These are phyloP conservation scores for sheep (Ovis aries) DNA, from an alignment of 2,113 vertebrate species.

Conservation along the genomic window ARS-UI_Ramb_v3.0 NC_056066.1:48811001-48811500, in stretches of 20 bases:
- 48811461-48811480: neutral
- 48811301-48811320: neutral
- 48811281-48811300: neutral
- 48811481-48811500: neutral
- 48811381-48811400: neutral
- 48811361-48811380: neutral
- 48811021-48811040: neutral
- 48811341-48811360: neutral
- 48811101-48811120: neutral
- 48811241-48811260: neutral
- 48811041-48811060: neutral
- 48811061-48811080: rapidly evolving
- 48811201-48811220: neutral
- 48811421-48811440: neutral
- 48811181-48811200: neutral
- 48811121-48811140: neutral
- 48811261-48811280: neutral
- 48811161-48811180: neutral
- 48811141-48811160: neutral
- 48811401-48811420: neutral
- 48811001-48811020: neutral
- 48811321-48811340: neutral
- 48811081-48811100: neutral
- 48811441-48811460: neutral
- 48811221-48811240: neutral